Evolutionary conservation across 2,888 invertebrate species (phyloP).

Genomic region (Gari tellinella): DNA sequence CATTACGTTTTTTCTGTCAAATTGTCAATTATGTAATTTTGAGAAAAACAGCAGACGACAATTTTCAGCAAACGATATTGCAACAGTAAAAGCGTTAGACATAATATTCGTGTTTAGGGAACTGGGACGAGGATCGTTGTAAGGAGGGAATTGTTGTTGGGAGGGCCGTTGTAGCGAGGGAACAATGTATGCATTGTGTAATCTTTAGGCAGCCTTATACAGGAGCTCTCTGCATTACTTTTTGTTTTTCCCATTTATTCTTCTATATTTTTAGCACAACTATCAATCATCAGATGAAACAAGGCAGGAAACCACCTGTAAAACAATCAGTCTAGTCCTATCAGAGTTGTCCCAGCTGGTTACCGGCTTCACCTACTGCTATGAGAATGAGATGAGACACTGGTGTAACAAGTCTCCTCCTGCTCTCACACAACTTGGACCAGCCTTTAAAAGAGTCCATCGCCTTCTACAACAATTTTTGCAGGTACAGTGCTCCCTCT

Average conservation of each 20-base stretch:
- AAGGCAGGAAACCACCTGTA: conserved; percentile 62
- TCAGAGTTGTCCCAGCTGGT: conserved; percentile 79
- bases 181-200: too few species aligned
- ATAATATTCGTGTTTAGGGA: too few species aligned
- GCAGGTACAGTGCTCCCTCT: conserved; percentile 67
- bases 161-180: too few species aligned
- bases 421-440: conserved; percentile 73
- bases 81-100: too few species aligned
- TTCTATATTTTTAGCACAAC: conserved; percentile 59
- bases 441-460: conserved; percentile 77
- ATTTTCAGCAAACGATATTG: too few species aligned
- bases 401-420: conserved; percentile 80
- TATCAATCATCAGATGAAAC: conserved; percentile 63
- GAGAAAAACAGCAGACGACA: too few species aligned
- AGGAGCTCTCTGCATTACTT: too few species aligned
- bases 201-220: too few species aligned
- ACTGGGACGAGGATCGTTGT: too few species aligned
- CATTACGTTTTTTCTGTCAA: too few species aligned
- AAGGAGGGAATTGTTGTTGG: too few species aligned
- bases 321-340: conserved; percentile 72
- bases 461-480: conserved; percentile 72
- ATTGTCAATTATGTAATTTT: too few species aligned
- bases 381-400: conserved; percentile 78
- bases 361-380: conserved; percentile 78
- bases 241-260: neutral